Evolutionary conservation across 2,888 invertebrate genomes (phyloP).

Genomic region (Adelphocoris suturalis): DNA sequence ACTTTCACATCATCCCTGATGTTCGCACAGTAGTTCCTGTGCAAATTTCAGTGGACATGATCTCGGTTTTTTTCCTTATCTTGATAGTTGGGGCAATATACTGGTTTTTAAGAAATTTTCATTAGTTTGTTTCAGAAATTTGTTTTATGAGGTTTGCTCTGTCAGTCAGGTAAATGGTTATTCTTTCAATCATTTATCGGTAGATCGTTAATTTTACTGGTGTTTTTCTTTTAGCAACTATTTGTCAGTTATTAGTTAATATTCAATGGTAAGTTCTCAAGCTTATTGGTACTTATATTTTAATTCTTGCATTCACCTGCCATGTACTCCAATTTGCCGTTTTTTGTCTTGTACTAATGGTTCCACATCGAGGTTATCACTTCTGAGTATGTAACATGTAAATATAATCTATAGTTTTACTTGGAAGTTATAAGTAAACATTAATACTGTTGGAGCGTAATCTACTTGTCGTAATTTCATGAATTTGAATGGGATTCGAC

Average conservation of each 20-base stretch:
- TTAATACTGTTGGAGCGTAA: neutral
- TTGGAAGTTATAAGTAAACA: neutral
- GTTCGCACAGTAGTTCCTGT: neutral
- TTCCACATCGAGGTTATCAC: constrained; percentile 34
- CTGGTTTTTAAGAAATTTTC: neutral
- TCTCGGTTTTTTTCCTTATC: neutral
- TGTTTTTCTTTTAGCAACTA: neutral
- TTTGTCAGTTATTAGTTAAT: neutral
- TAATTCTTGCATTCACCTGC: constrained; percentile 30
- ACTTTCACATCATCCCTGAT: neutral
- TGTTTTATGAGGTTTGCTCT: neutral
- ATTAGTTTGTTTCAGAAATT: neutral
- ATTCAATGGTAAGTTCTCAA: constrained; percentile 4
- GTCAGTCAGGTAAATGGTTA: neutral
- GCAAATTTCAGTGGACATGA: neutral
- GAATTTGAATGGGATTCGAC: neutral
- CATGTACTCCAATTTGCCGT: neutral
- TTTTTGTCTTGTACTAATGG: constrained; percentile 32
- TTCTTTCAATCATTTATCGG: neutral
- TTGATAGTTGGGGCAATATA: constrained; percentile 8
- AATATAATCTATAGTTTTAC: constrained; percentile 32
- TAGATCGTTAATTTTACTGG: neutral
- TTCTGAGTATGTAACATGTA: constrained; percentile 22
- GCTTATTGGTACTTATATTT: constrained; percentile 17
- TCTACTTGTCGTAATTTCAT: neutral